Base-by-base conservation (phyloP, 2,113 vertebrate species). In the Malaclemys terrapin region DNA sequence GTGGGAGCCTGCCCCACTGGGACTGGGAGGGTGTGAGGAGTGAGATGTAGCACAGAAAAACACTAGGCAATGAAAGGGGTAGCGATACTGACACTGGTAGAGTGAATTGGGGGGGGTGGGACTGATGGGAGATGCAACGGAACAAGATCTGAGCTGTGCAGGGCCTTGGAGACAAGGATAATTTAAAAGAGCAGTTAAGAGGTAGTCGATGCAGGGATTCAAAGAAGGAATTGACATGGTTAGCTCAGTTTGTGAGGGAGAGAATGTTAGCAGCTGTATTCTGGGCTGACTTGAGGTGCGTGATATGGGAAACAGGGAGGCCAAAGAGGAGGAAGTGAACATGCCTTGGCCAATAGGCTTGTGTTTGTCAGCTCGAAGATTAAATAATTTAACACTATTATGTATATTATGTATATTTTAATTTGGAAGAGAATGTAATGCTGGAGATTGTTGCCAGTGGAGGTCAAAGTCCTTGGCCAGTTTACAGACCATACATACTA, bases 151-250 rank as follows among this genome's bases (percentile, higher is more conserved):
- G 38, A 76, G 38, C 72, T 25, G 72, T 45, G 38, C 6, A 45
- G 38, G 38, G 38, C 72, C 65, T 45, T 22, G 24, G 72, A 45
- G 22, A 19, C 72, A 11, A 45, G 38, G 19, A 72, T 38, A 42
- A 38, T n/a, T 69, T 69, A 38, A 72, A 10, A 72, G 20, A 72
- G 9, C n/a, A 38, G n/a, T n/a, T 72, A 19, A 22, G 69, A 22
- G 10, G 8, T 22, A 24, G n/a, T 76, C 4, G 6, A 76, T 76
- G 72, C 10, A 42, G 47, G 78, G 91, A 92, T 76, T 84, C 29
- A 62, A 52, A 57, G 27, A 42, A 45, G 54, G n/a, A 38, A 0
- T 0, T 84, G 20, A 53, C 1, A 1, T 16, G 49, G 31, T 78
- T 49, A 56, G 56, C 85, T 25, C 54, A 86, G 24, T 90, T 69